A percentile compares a stretch with the other conserved stretches of the same genome.
Conservation (phyloP, 2,797 vertebrate species). For the Sebastolobus alascanus region DNA sequence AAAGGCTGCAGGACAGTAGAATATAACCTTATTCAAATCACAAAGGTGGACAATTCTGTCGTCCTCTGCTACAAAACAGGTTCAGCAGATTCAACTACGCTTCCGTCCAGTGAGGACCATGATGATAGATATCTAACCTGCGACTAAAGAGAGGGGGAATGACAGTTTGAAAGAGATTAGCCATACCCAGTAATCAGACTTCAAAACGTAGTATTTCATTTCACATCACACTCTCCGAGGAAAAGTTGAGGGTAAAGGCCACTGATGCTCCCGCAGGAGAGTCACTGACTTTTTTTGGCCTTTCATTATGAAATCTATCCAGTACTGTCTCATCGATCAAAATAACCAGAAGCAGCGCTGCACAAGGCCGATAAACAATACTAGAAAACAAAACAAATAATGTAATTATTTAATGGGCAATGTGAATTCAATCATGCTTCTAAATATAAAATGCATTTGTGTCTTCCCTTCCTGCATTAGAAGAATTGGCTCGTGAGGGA, state of each 20-base stretch:
- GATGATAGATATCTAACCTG: slow-evolving; percentile 7
- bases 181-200: background rate
- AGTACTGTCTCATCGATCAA: slow-evolving; percentile 17
- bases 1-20: background rate
- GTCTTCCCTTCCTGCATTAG: slow-evolving; percentile 41
- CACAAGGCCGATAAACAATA: background rate
- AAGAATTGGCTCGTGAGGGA: slow-evolving; percentile 48
- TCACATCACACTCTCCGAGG: background rate
- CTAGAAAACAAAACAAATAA: slow-evolving; percentile 54
- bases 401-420: slow-evolving; percentile 36
- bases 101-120: background rate
- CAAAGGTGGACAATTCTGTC: background rate
- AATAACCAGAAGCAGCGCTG: slow-evolving; percentile 27
- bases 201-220: background rate
- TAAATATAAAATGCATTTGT: slow-evolving; percentile 44
- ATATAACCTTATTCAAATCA: background rate
- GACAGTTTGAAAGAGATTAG: background rate
- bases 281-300: slow-evolving; percentile 42
- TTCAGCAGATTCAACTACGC: background rate
- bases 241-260: slow-evolving; percentile 8
- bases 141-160: background rate
- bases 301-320: slow-evolving; percentile 19
- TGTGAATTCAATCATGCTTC: slow-evolving; percentile 44
- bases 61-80: background rate
- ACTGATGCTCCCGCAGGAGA: slow-evolving; percentile 2